Evolutionary conservation across 1,140 invertebrate genomes (phyloP).

Genomic region (Calephelis nemesis): DNA sequence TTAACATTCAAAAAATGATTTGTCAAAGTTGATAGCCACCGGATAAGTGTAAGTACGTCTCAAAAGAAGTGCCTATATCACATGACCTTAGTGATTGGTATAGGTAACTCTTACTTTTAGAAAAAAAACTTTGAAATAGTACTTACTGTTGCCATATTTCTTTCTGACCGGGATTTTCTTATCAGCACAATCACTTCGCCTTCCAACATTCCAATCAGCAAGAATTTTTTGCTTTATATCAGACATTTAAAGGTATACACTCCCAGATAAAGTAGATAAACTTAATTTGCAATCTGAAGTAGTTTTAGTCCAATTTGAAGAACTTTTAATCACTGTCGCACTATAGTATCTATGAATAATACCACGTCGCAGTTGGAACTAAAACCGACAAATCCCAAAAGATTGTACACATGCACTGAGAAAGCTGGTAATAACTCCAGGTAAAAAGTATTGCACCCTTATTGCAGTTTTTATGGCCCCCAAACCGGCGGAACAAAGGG

Average conservation of each 20-base stretch:
- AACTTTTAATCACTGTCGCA: no score
- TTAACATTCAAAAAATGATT: no score
- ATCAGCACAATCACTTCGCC: slow-evolving; percentile 30
- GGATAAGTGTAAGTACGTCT: no score
- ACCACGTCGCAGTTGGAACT: slow-evolving; percentile 2
- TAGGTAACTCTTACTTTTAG: background rate
- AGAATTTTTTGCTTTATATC: slow-evolving; percentile 55
- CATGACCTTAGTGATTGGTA: no score
- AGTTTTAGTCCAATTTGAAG: no score
- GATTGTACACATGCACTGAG: slow-evolving; percentile 30
- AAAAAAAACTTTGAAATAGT: background rate
- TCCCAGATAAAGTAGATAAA: no score
- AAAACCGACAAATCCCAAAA: slow-evolving; percentile 25
- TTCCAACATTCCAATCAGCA: slow-evolving; percentile 49
- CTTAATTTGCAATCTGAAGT: no score
- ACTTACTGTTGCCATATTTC: background rate
- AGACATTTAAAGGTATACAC: background rate
- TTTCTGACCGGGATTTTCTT: slow-evolving; percentile 1
- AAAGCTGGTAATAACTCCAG: slow-evolving; percentile 34
- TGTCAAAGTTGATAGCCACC: no score
- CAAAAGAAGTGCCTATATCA: no score
- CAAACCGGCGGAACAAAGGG: slow-evolving; percentile 61
- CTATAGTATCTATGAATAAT: no score
- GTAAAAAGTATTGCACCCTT: slow-evolving; percentile 72
- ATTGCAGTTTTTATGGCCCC: slow-evolving; percentile 57